phyloP scores from a whole-genome alignment of 2,113 vertebrate species.

The Himantopus leucocephalus region DNA sequence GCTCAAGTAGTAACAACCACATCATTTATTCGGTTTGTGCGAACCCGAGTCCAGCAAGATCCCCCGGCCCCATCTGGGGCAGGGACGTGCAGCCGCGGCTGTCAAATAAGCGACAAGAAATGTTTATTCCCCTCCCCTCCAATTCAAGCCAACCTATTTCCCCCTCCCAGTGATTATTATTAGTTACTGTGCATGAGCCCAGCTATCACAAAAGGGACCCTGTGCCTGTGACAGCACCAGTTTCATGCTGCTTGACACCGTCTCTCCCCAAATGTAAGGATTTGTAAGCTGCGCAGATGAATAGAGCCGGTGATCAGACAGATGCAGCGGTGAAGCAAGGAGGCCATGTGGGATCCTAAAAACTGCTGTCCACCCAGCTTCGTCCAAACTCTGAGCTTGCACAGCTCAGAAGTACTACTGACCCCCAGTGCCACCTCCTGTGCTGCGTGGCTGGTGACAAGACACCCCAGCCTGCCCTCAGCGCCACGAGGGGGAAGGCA shows the following conservation, averaged over 20 bases:
- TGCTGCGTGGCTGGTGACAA: fast-evolving
- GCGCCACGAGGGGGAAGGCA: fast-evolving
- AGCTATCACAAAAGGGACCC: background rate
- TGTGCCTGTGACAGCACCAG: background rate
- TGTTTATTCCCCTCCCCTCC: background rate
- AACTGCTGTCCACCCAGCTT: background rate
- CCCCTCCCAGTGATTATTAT: too few species aligned
- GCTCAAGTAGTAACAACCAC: background rate
- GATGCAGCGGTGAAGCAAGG: background rate
- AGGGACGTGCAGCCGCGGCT: fast-evolving
- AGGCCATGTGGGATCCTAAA: background rate
- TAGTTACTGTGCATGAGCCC: background rate
- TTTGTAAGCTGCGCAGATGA: background rate
- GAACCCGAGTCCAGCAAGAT: background rate
- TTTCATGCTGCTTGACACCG: fast-evolving
- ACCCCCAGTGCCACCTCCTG: background rate
- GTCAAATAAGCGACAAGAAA: background rate
- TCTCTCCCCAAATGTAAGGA: background rate
- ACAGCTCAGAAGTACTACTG: background rate
- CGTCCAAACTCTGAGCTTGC: background rate
- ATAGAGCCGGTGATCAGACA: background rate
- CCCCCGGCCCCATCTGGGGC: background rate
- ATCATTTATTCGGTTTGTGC: background rate
- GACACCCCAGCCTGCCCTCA: background rate
- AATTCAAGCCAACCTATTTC: background rate